These are phyloP conservation scores for Cyphomyrmex costatus DNA, from an alignment of 1,140 invertebrate genomes.

Conservation along the genomic window DNA sequence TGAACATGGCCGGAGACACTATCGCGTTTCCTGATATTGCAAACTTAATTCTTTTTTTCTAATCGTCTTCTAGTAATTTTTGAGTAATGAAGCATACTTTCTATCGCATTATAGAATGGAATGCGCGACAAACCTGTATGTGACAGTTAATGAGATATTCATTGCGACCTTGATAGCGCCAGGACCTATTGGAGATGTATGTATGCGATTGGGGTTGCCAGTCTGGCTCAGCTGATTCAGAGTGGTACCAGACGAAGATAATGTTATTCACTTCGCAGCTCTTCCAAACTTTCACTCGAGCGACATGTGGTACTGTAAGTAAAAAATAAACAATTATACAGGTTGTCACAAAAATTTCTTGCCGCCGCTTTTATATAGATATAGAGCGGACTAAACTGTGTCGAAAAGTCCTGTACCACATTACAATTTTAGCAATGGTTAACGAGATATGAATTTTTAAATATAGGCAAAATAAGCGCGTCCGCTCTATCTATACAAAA, in stretches of 20 bases:
- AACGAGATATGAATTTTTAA: no score
- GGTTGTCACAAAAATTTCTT: no score
- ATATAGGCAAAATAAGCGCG: no score
- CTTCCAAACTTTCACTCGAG: slow-evolving; percentile 90
- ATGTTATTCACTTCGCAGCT: slow-evolving; percentile 91
- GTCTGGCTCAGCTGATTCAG: slow-evolving; percentile 89
- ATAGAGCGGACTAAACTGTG: no score
- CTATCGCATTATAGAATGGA: background rate
- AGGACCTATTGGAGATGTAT: slow-evolving; percentile 88
- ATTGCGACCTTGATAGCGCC: slow-evolving; percentile 91
- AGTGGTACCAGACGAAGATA: slow-evolving; percentile 95
- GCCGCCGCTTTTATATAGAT: no score
- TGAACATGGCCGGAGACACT: no score
- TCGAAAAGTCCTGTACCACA: no score
- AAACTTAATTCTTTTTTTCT: background rate
- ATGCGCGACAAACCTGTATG: slow-evolving; percentile 88
- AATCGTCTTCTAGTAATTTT: background rate
- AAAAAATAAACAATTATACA: no score
- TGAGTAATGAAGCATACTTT: background rate
- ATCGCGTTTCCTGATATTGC: no score
- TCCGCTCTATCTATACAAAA: no score
- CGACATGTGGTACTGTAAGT: slow-evolving; percentile 88
- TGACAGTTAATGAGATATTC: slow-evolving; percentile 92
- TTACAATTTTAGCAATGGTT: no score
- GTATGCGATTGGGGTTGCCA: slow-evolving; percentile 90